Evolutionary conservation across 2,888 invertebrate genomes (phyloP), one percentile per base, ranked within the genome.

Genomic region (Actias luna): DNA sequence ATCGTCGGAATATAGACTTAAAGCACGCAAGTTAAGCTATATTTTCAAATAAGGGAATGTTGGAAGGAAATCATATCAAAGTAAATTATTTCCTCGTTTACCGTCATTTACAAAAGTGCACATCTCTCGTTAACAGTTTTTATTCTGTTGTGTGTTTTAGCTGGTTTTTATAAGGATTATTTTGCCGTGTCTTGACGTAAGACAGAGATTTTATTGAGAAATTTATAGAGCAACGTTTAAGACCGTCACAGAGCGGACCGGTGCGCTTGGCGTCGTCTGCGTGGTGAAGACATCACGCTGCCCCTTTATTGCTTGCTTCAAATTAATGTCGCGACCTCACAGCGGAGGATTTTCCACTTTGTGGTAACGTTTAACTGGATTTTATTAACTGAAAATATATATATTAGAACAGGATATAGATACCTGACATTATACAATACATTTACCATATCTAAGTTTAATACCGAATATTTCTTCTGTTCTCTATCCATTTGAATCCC

Each of bases 221-320:
- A 89, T 89, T 88, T 89, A 88, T 88, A 84, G 82, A 85, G 84
- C 80, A 73, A 75, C 79, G 84, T 86, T 89, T 88, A 86, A 87
- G 83, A 87, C 81, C 84, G 81, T 80, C 83, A 80, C 81, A 71
- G 79, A 67, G 75, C 76, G 72, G 76, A 71, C 71, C 75, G 71
- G 61, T 68, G 68, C 66, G 64, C 60, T 69, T 66, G 69, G 66
- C 74, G 67, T 69, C 70, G 68, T 65, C 68, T 74, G 69, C 74
- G 75, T 78, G 79, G 81, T 80, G 83, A 87, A 87, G 85, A 88
- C 85, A 85, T 86, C 85, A 86, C 80, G 80, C 82, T 86, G 85
- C 81, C 85, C 83, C 88, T 91, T 91, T 92, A 92, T 92, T 92
- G 89, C 92, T 88, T 79, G 88, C 84, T 84, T 85, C 84, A 92